Base-by-base conservation (phyloP, 2,113 vertebrate genomes). In the Cephalopholis sonnerati region DNA sequence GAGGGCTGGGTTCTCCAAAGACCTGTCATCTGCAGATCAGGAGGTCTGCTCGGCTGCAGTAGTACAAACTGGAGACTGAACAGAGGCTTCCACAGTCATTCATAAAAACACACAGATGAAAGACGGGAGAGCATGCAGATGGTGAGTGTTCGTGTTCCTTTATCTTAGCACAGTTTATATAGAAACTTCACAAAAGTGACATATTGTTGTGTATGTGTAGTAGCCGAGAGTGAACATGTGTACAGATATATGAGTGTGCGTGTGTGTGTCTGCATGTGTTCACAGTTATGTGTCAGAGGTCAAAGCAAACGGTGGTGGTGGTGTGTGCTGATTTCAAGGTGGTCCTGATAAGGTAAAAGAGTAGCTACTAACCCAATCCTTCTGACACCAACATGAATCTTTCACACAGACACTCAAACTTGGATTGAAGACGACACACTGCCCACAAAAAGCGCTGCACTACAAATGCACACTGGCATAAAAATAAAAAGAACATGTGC, bases 61-160 rank as follows among this genome's bases (percentile, higher is more conserved):
- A 80, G 89, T 87, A 77, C 61, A 73, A 82, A 79, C 85, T 90
- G 90, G 84, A 91, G 78, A 85, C 82, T 87, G 86, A 89, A 90
- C 88, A 90, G 88, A 89, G 88, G 84, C 84, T 78, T 81, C 76
- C 51, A 61, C 67, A 71, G 58, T 89, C 84, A 92, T 89, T 92
- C 87, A 92, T 85, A 88, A 88, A 90, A 85, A 87, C 74, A 87
- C 77, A 82, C 77, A 84, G 89, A 90, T 89, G 87, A 85, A 77
- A 82, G 74, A 86, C n/a, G 20, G 65, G 82, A 61, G 57, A 80
- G 83, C 62, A 62, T 61, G 74, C 73, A 83, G 51, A 85, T 85
- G 69, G 70, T 39, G 69, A 82, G 76, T 69, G 76, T 55, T 87
- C 44, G 46, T 68, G 81, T 69, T 75, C 74, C 78, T 84, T 89